Evolutionary conservation across 2,113 vertebrate species (phyloP).

Genomic region (Rattus norvegicus): DNA sequence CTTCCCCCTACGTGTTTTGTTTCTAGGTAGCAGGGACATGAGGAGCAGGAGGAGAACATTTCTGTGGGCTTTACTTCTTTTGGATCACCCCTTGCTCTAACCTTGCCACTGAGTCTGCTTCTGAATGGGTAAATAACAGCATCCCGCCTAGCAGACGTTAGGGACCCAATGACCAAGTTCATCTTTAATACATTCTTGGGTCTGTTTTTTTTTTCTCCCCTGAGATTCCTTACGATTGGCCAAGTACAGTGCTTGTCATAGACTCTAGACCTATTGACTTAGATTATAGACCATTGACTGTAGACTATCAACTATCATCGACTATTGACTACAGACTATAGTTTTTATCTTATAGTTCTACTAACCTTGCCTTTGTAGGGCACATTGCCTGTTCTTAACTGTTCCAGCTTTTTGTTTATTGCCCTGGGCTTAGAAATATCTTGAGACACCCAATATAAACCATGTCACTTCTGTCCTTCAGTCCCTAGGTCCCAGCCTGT

Average conservation of each 20-base stretch:
- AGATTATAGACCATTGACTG: too few species aligned
- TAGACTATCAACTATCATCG: background rate
- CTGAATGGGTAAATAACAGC: background rate
- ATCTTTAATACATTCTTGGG: background rate
- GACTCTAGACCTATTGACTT: background rate
- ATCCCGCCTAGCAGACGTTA: background rate
- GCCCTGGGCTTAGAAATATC: background rate
- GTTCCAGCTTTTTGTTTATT: slow-evolving; percentile 6
- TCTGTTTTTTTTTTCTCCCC: background rate
- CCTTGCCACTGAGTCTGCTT: background rate
- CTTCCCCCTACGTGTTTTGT: background rate
- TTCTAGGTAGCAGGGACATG: background rate
- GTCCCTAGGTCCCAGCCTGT: background rate
- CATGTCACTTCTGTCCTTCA: background rate
- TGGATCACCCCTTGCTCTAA: background rate
- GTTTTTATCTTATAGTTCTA: background rate
- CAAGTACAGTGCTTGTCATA: background rate
- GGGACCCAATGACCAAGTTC: background rate
- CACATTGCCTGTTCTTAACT: background rate
- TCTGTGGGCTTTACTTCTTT: background rate
- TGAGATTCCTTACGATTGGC: background rate
- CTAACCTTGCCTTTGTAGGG: background rate
- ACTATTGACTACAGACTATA: background rate
- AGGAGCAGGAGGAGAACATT: background rate
- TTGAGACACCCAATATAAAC: background rate